Conservation (phyloP, 1,140 invertebrate species). For the Lasaia peninsularis region DNA sequence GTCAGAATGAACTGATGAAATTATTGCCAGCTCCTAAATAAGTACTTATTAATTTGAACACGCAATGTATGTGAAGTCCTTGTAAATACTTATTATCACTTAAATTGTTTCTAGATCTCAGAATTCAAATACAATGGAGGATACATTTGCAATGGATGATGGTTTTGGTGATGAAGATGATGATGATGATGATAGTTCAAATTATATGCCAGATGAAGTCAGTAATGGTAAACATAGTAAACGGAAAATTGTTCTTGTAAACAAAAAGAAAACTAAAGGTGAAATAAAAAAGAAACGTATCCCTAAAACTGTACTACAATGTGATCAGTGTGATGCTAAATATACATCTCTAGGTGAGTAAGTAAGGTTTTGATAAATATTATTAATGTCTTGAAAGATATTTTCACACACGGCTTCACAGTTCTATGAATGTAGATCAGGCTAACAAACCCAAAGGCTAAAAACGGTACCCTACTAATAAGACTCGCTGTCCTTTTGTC, state of each 20-base stretch:
- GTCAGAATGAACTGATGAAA: too few species aligned
- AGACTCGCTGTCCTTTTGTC: too few species aligned
- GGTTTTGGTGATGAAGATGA: conserved; percentile 45
- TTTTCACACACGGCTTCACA: too few species aligned
- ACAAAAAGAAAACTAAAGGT: conserved; percentile 1
- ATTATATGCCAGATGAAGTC: conserved; percentile 36
- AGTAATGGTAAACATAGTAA: conserved; percentile 34
- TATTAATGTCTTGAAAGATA: too few species aligned
- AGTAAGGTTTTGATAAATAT: conserved; percentile 18
- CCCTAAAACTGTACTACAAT: conserved; percentile 47
- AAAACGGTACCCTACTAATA: too few species aligned
- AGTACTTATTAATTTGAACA: too few species aligned
- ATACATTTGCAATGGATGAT: conserved; percentile 36
- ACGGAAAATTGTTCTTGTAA: conserved; percentile 4
- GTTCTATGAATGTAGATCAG: too few species aligned
- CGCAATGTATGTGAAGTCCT: too few species aligned
- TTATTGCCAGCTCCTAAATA: too few species aligned
- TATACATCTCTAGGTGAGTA: conserved; percentile 54
- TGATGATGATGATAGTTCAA: conserved; percentile 41
- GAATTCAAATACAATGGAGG: conserved; percentile 41
- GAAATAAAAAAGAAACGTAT: conserved; percentile 35
- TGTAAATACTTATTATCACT: too few species aligned
- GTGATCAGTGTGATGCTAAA: conserved; percentile 60
- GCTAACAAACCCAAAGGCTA: too few species aligned
- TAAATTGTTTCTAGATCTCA: conserved; percentile 38